Evolutionary conservation across 2,888 invertebrate genomes (phyloP).

Genomic region (Drosophila formosana): DNA sequence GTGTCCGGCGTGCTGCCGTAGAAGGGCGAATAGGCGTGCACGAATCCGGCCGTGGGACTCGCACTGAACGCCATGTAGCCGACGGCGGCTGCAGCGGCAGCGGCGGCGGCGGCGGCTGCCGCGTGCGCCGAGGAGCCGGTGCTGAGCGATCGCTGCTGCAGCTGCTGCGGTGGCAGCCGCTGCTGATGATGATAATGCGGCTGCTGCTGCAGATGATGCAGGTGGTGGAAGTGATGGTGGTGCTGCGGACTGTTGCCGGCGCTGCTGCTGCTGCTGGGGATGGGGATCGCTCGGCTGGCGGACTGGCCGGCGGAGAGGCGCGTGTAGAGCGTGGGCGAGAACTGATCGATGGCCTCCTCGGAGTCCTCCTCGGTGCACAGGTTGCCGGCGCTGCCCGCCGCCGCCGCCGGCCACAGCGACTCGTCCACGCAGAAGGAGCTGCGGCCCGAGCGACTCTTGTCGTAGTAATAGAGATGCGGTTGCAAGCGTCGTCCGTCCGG

Average conservation of each 20-base stretch:
- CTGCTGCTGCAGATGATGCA: constrained; percentile 9
- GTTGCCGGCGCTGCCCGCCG: constrained; percentile 60
- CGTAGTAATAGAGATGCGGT: constrained; percentile 72
- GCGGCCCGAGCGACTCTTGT: constrained; percentile 73
- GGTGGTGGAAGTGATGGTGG: constrained; percentile 30
- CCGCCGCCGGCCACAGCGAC: constrained; percentile 66
- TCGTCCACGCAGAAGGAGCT: constrained; percentile 79
- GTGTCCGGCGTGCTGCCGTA: constrained; percentile 79
- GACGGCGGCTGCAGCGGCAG: constrained; percentile 53
- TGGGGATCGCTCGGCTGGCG: constrained; percentile 77
- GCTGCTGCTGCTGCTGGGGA: constrained; percentile 74
- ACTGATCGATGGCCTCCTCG: constrained; percentile 78
- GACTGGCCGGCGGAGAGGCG: constrained; percentile 16
- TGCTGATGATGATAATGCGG: constrained; percentile 18
- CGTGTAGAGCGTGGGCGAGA: constrained; percentile 79
- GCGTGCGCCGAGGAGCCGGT: constrained; percentile 33
- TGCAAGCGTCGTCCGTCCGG: constrained; percentile 46
- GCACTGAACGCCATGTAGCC: constrained; percentile 78
- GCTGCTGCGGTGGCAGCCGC: neutral
- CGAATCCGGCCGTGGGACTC: constrained; percentile 74
- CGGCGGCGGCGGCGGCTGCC: constrained; percentile 27
- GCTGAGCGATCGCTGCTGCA: constrained; percentile 46
- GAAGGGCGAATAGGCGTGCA: constrained; percentile 80
- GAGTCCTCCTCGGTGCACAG: constrained; percentile 70
- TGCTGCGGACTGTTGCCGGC: constrained; percentile 82